Base-by-base conservation (phyloP, 2,113 vertebrate genomes). In the Odobenus rosmarus region DNA sequence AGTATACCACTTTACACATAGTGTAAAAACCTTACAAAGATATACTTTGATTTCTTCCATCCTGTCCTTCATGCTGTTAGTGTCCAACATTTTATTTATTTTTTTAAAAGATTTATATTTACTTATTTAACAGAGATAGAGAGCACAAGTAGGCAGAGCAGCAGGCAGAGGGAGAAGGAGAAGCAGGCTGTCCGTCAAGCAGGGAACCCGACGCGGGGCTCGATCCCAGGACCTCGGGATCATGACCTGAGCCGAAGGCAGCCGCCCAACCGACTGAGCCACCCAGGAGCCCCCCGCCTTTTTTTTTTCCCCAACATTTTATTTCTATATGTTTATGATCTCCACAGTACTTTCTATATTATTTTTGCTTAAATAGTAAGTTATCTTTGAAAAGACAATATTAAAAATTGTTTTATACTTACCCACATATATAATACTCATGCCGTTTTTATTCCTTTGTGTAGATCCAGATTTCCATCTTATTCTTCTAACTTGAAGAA, bases 341-440 rank as follows among this genome's bases (percentile, higher is more conserved):
- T 49, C 19, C 21, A 90, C 24, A 83, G 6, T 85, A 61, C 5
- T 74, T 94, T 77, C 74, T 67, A 0, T 67, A 49, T 93, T 95
- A 46, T 36, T 69, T 97, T 88, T 62, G 10, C 16, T 80, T 90
- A 81, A 88, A 82, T 92, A 46, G 46, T 36, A 28, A 24, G 5
- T 61, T 85, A 46, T 62, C 77, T 88, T 91, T 49, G 51, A 81
- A 96, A 84, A 84, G 74, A 49, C 19, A 77, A 69, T 84, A 81
- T 61, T 0, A 23, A 33, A 85, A 81, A 51, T 53, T 77, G 1
- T 84, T 84, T 28, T 76, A 36, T 62, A 36, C 88, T 81, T 83
- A 26, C 36, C 55, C 19, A 59, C 10, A 39, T 83, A 18, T 10
- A 1, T 46, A 31, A 8, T 23, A 39, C 87, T 61, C 79, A 19